Base-by-base conservation (phyloP, 2,113 vertebrate species). In the Ictalurus punctatus region DNA sequence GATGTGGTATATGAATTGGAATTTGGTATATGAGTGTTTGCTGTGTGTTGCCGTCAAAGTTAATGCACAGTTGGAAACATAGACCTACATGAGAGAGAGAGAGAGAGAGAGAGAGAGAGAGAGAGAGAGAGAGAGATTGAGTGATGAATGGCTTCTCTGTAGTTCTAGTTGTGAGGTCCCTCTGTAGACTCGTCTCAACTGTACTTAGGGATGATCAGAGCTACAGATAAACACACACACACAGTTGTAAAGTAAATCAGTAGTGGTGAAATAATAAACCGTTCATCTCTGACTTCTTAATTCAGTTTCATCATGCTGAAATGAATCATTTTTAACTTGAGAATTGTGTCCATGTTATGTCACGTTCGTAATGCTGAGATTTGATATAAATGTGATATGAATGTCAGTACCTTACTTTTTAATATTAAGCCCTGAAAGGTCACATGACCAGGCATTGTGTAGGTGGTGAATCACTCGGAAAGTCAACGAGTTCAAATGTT, bases 101-200 rank as follows among this genome's bases (percentile, higher is more conserved):
- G 30, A 34, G 37, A 52, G 83, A 54, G 30, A 85, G 83, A 78
- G 54, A 23, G 54, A 23, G 44, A 79, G 44, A 30, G 37, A 54
- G 83, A 67, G 48, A 34, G 37, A 54, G 83, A 67, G 30, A 85
- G 73, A 79, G 54, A 25, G 48, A 85, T 5, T 61, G 34, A 79
- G 19, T 10, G 58, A 54, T 65, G 79, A 88, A 86, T 80, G 52
- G 89, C 34, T 34, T 58, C 76, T 82, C 52, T 78, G 40, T 88
- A 67, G 74, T 69, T 88, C 86, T 61, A 84, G 85, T 56, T 90
- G 84, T 89, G 85, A 89, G 87, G 90, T 90, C 90, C 21, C 59
- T 89, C 78, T 86, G 54, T 63, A 73, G 85, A 52, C 30, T 83
- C 40, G 87, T 83, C 84, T 90, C 73, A 63, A 89, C 40, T 73